Percentiles rank a stretch among this genome's conserved stretches.
These are phyloP conservation scores for Zeugodacus cucurbitae DNA, from an alignment of 1,140 invertebrate species.

Conservation along the genomic window DNA sequence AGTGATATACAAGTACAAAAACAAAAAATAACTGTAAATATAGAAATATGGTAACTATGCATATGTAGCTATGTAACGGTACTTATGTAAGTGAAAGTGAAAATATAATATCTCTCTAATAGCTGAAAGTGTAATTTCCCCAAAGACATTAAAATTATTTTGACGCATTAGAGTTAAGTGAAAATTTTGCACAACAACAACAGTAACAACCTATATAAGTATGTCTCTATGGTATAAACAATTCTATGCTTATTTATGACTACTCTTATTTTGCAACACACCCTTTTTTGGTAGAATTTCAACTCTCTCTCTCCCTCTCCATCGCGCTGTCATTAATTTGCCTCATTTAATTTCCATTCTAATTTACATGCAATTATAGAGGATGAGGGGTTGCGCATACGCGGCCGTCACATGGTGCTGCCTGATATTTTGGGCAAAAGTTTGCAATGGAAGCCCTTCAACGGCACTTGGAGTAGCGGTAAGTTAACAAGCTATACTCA, in stretches of 20 bases:
- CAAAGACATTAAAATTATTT: background rate
- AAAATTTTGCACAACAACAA: background rate
- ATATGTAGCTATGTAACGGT: background rate
- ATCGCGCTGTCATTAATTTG: background rate
- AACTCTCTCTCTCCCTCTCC: background rate
- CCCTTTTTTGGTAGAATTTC: background rate
- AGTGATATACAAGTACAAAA: background rate
- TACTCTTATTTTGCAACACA: background rate
- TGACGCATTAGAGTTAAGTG: background rate
- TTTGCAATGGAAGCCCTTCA: constrained; percentile 75
- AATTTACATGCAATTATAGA: constrained; percentile 46
- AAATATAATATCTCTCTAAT: background rate
- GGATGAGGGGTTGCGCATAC: constrained; percentile 75
- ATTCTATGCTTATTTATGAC: background rate
- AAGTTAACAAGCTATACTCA: no score
- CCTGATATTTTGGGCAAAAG: constrained; percentile 74
- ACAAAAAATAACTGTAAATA: background rate
- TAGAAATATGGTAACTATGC: background rate
- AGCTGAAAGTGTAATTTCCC: background rate
- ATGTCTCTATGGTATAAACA: background rate
- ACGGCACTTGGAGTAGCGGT: constrained; percentile 87
- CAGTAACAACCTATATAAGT: background rate
- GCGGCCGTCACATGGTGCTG: constrained; percentile 74
- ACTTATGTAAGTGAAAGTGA: background rate
- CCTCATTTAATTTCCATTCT: constrained; percentile 23